Base-by-base conservation (phyloP, 2,888 invertebrate genomes). In the Meandrusa payeni region DNA sequence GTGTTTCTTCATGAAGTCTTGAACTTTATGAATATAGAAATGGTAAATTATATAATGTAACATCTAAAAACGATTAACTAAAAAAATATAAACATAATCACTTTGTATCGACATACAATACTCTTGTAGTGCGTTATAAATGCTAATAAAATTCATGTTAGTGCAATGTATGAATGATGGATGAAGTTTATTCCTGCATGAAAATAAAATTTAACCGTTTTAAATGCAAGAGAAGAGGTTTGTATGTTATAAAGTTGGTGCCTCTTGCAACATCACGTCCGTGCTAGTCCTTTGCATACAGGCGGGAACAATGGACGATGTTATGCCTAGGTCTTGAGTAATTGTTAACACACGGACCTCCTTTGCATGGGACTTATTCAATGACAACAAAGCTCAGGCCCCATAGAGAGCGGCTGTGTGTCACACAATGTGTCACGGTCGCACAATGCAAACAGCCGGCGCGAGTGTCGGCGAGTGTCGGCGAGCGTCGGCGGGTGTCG, bases 381-480 rank as follows among this genome's bases (percentile, higher is more conserved):
- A 64, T 63, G 55, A 55, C 58, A 57, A 79, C 76, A 78, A 76
- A 71, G 76, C 67, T 67, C 53, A 59, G 61, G n/a, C 49, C 61
- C 59, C 67, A 74, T 76, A 75, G 76, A 75, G 76, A 76, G 72
- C 75, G 70, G 64, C 48, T 44, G 48, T 51, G 59, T 67, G 26
- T 72, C 82, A 81, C 75, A 77, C 80, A 78, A 80, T 81, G 82
- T 81, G 82, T 82, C 74, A 76, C 72, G 75, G 80, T 79, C 80
- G 74, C 68, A 82, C 82, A 86, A 85, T 76, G 71, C 86, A 86
- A 86, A 86, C 82, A 86, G 76, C 70, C 82, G 82, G 82, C 73
- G 64, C 71, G 68, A 79, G 59, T 80, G 85, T 74, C 81, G 85
- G 82, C 74, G 59, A n/a, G n/a, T n/a, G n/a, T n/a, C n/a, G n/a